Evolutionary conservation across 2,888 invertebrate genomes (phyloP).

Genomic region (Oasisia sp.): DNA sequence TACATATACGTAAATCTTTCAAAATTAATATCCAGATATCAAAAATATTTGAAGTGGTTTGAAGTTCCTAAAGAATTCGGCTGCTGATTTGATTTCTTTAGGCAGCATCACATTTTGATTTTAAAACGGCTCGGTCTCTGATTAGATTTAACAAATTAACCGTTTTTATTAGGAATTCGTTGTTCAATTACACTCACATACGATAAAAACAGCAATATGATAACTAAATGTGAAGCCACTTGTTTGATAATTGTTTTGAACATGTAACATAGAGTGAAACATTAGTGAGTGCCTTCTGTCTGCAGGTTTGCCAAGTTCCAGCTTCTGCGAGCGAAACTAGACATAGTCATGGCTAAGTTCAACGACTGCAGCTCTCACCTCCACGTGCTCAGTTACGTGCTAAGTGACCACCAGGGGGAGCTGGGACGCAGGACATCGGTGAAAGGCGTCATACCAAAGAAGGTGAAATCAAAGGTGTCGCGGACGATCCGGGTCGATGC

Average conservation of each 20-base stretch:
- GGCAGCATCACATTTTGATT: neutral
- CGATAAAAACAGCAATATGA: neutral
- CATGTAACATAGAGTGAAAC: too few relatives aligned
- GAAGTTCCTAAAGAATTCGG: too few relatives aligned
- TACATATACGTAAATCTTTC: too few relatives aligned
- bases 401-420: neutral
- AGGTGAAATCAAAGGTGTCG: neutral
- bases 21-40: too few relatives aligned
- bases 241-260: neutral
- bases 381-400: conserved; percentile 9
- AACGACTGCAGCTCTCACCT: neutral
- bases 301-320: conserved; percentile 1
- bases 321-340: neutral
- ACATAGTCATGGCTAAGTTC: neutral
- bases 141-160: neutral
- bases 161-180: neutral
- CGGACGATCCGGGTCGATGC: neutral
- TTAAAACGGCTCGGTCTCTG: neutral
- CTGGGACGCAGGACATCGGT: neutral
- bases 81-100: neutral
- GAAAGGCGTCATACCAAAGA: neutral
- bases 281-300: neutral
- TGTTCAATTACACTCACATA: neutral
- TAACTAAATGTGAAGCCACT: neutral
- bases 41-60: too few relatives aligned